These are phyloP conservation scores for Ophioninae sp. DNA, from an alignment of 2,888 invertebrate species.

Conservation along the genomic window DNA sequence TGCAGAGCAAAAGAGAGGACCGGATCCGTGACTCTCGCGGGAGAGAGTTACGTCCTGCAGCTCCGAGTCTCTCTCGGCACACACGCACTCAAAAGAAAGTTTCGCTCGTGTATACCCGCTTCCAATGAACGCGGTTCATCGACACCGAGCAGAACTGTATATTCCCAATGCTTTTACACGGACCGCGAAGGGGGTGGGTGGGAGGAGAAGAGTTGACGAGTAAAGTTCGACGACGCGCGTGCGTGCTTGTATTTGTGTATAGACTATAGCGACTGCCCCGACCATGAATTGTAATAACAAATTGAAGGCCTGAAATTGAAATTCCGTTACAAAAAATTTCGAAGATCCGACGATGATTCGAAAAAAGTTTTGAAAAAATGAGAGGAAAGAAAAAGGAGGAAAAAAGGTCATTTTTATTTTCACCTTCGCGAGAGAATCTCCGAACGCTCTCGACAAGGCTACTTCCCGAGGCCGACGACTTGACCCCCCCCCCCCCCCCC, in stretches of 20 bases:
- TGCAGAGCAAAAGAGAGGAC: conserved; percentile 51
- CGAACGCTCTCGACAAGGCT: neutral
- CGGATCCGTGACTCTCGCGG: conserved; percentile 56
- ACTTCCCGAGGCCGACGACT: conserved; percentile 41
- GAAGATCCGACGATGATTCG: too few species aligned
- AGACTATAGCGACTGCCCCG: too few species aligned
- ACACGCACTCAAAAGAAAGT: conserved; percentile 68
- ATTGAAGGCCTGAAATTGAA: too few species aligned
- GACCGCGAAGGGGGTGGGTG: neutral
- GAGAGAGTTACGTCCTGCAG: conserved; percentile 58
- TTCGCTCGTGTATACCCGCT: conserved; percentile 52
- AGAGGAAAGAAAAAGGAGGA: neutral
- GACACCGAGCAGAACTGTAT: conserved; percentile 63
- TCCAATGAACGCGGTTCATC: conserved; percentile 66
- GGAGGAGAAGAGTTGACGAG: conserved; percentile 20
- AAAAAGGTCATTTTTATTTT: conserved; percentile 9
- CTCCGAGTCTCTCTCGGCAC: neutral
- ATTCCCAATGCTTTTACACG: conserved; percentile 8
- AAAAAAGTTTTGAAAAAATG: neutral
- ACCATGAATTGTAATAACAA: too few species aligned
- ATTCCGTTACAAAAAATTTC: too few species aligned
- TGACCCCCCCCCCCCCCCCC: too few species aligned
- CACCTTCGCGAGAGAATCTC: conserved; percentile 7
- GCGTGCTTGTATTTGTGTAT: too few species aligned
- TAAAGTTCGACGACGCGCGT: conserved; percentile 38